Base-by-base conservation (phyloP, 2,113 vertebrate species). In the Peromyscus maniculatus region DNA sequence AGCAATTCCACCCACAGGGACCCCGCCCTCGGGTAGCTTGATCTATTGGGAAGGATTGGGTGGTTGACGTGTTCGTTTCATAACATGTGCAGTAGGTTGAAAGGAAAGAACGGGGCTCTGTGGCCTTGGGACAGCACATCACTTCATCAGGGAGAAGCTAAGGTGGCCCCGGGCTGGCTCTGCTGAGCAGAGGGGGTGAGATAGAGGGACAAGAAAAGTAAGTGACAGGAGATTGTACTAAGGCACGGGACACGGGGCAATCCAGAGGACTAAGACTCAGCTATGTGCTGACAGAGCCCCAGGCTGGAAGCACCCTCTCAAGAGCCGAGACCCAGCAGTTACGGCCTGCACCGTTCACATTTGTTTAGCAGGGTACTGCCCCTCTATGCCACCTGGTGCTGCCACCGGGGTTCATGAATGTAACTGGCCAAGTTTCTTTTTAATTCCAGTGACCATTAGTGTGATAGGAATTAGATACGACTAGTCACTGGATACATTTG, bases 1-100 rank as follows among this genome's bases (percentile, higher is more conserved):
- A 0, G 7, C 21, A 3, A 8, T 2, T 24, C n/a, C 49, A 5
- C 4, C 4, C 6, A 16, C 0, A 0, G 0, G 1, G 21, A 13
- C 0, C 1, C 10, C 22, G 57, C 21, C 86, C 77, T 67, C 83
- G 46, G 2, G 90, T 16, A 83, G 75, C 22, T 8, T 3, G 1
- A 49, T 13, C 0, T 1, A 0, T 1, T 4, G 36, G 55, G 24
- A 49, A 24, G 43, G 11, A 66, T 9, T n/a, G 62, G 26, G 22
- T 0, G 3, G 49, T 21, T 1, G 28, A 5, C 2, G 1, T 0
- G 10, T 3, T 28, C 2, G 69, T 55, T 92, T 67, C 31, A 26
- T 26, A 16, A 8, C 36, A 59, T 39, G 24, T 3, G 5, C 66
- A 55, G 46, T 26, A 21, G 86, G 19, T 22, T 52, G 11, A 10